Evolutionary conservation across 2,113 vertebrate species (phyloP), one percentile per base, ranked within the genome.

Genomic region (Ptyas mucosa): DNA sequence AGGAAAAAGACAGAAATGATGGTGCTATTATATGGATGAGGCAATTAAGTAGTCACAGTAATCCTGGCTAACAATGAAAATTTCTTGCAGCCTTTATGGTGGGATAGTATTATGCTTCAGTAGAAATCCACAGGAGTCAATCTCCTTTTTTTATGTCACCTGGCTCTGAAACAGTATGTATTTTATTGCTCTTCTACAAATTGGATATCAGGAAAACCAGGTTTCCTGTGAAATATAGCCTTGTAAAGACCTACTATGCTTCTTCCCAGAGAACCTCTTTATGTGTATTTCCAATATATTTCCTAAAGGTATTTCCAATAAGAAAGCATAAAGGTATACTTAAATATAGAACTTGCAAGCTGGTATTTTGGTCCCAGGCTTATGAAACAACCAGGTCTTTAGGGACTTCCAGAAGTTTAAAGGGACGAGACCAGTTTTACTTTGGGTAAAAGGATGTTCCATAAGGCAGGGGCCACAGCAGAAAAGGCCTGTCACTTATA

Each of bases 1-100:
- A 9, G 46, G 91, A 91, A 69, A 3, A 46, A 90, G 54, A 58
- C 20, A 53, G 75, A 92, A 93, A 95, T 92, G 91, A 94, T 94
- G 93, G 57, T 90, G 9, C 91, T 91, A 55, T 55, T 55, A 43
- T 54, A 81, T 85, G 34, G 10, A 57, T 85, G 64, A 39, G 21
- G 51, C n/a, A 85, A 34, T 81, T 52, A 39, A 90, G 89, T 52
- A 53, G 51, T 52, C 51, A 81, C 64, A 54, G 12, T 54, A 39
- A 39, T 85, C 11, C 53, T 89, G 49, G 49, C n/a, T 90, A 81
- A 34, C 64, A 53, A 81, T 11, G 49, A 81, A 12, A 2, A 39
- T 34, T 43, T 7, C 69, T n/a, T 90, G 52, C 14, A 52, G n/a
- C 29, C 5, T 39, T 11, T 39, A 51, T 55, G 12, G 39, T 81